A percentile compares a stretch with the other conserved stretches of the same genome.
These are phyloP conservation scores for Andrena trimmerana DNA, from an alignment of 2,888 invertebrate species.

Conservation along the genomic window DNA sequence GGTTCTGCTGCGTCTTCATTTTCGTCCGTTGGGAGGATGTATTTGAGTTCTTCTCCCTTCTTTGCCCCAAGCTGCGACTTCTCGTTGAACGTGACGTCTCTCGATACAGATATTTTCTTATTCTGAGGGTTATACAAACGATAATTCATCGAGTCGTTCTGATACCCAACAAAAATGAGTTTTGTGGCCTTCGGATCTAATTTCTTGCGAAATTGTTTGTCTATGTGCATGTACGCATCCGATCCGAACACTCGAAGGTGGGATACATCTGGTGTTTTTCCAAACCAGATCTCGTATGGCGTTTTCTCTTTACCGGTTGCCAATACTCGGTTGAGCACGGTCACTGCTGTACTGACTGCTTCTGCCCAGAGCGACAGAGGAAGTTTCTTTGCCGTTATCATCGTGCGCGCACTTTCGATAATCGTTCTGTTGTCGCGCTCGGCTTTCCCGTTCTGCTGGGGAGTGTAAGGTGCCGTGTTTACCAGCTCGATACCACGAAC, in stretches of 20 bases:
- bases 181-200: neutral
- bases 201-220: conserved; percentile 1
- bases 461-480: conserved; percentile 9
- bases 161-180: conserved; percentile 2
- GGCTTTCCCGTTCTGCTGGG: conserved; percentile 13
- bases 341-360: neutral
- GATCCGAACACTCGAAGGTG: neutral
- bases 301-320: neutral
- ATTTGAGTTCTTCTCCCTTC: neutral
- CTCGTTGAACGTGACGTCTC: conserved; percentile 10
- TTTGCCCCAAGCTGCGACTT: neutral
- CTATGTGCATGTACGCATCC: neutral
- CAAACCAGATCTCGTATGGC: conserved; percentile 4
- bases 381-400: neutral
- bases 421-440: conserved; percentile 7
- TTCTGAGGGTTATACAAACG: neutral
- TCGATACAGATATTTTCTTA: neutral
- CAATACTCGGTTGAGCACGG: too few species aligned
- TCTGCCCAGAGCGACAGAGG: neutral
- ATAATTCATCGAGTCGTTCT: conserved; percentile 3
- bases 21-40: too few species aligned
- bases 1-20: too few species aligned
- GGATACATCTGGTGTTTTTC: neutral
- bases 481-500: neutral
- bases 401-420: conserved; percentile 3